Percentiles rank a stretch among this genome's conserved stretches.
Evolutionary conservation across 2,113 vertebrate species (phyloP).

Genomic region (Empidonax traillii): DNA sequence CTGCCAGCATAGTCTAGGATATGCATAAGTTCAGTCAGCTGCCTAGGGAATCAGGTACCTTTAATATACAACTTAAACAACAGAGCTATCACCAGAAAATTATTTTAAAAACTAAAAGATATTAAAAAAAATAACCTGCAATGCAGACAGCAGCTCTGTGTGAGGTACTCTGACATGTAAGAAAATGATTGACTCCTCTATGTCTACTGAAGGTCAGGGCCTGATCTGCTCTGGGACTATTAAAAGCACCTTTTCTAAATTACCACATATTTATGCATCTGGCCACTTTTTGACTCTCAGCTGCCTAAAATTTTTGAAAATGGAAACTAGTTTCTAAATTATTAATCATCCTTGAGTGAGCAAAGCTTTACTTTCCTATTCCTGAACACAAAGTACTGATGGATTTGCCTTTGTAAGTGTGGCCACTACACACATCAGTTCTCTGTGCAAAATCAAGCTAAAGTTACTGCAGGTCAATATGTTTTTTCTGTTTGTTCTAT

Average conservation of each 20-base stretch:
- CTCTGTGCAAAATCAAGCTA: not conserved
- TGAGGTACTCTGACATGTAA: not conserved
- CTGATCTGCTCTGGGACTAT: not conserved
- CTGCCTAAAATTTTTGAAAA: not conserved
- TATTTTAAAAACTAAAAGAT: not conserved
- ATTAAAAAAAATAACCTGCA: fast-evolving
- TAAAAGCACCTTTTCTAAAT: not conserved
- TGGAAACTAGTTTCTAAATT: not conserved
- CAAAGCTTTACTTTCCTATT: not conserved
- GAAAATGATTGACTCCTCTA: not conserved
- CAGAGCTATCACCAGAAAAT: not conserved
- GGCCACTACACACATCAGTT: not conserved
- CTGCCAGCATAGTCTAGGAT: not conserved
- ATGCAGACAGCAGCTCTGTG: not conserved
- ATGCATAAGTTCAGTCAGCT: not conserved
- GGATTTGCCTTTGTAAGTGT: not conserved
- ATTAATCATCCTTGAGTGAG: not conserved
- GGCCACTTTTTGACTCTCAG: not conserved
- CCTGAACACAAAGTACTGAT: not conserved
- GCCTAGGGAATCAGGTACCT: not conserved
- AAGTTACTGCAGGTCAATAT: not conserved
- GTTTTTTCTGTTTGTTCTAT: not conserved
- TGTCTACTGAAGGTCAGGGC: not conserved
- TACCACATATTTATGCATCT: not conserved
- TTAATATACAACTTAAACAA: not conserved